A percentile compares a stretch with the other conserved stretches of the same genome.
Evolutionary conservation across 2,113 vertebrate genomes (phyloP).

Genomic region (Cacatua alba): DNA sequence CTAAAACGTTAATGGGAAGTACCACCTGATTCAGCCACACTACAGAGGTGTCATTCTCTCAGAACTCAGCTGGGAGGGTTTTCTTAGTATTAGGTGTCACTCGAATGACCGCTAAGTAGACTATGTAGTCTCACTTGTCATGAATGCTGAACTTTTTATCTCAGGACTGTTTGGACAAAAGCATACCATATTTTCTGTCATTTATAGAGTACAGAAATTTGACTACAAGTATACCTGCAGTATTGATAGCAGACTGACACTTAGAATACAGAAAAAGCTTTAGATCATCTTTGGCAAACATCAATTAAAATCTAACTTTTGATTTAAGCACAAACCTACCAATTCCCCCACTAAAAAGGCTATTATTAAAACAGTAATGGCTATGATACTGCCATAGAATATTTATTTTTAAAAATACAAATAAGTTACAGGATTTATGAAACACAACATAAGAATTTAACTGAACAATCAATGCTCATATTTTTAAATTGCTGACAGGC

Average conservation of each 20-base stretch:
- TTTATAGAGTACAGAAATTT: background rate
- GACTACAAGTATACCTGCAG: background rate
- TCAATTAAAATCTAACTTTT: background rate
- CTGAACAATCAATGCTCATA: background rate
- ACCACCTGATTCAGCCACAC: background rate
- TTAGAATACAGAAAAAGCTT: background rate
- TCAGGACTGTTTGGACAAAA: background rate
- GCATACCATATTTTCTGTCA: background rate
- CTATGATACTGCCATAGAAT: background rate
- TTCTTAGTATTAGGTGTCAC: background rate
- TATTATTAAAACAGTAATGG: background rate
- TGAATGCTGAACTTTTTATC: background rate
- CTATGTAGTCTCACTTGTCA: background rate
- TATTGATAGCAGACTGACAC: background rate
- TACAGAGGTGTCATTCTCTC: background rate
- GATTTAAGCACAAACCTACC: background rate
- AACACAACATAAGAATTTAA: background rate
- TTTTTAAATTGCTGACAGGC: background rate
- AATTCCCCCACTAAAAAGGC: background rate
- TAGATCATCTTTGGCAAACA: background rate
- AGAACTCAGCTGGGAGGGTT: background rate
- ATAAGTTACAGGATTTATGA: background rate
- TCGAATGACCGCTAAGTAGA: background rate
- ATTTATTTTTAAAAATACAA: background rate
- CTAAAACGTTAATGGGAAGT: background rate